phyloP scores from a whole-genome alignment of 1,140 invertebrate species.

The Drosophila erecta region DNA sequence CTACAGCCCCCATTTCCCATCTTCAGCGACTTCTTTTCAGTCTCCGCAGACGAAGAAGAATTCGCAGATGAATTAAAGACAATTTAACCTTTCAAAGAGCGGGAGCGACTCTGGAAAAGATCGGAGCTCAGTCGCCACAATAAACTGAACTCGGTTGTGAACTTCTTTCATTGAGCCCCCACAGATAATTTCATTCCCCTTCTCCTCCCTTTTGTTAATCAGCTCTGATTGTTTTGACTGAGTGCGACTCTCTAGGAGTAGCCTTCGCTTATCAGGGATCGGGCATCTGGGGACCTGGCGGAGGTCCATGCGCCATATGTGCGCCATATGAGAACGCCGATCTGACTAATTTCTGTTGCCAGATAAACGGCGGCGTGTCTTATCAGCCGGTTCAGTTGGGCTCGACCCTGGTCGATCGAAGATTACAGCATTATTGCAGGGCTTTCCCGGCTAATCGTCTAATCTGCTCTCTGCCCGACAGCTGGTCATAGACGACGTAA shows the following conservation, averaged over 20 bases:
- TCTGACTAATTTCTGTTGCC: too few relatives aligned
- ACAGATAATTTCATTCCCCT: conserved; percentile 50
- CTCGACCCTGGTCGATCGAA: conserved; percentile 16
- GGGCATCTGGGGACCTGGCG: conserved; percentile 7
- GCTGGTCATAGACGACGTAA: conserved; percentile 83
- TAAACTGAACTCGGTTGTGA: conserved; percentile 76
- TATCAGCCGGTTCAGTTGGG: conserved; percentile 32
- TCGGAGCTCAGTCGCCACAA: conserved; percentile 59
- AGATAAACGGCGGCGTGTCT: not conserved
- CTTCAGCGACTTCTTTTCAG: conserved; percentile 18
- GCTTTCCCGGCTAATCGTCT: conserved; percentile 21
- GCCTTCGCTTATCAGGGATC: conserved; percentile 64
- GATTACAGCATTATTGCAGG: conserved; percentile 25
- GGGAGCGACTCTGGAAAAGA: conserved; percentile 2
- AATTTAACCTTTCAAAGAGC: conserved; percentile 75
- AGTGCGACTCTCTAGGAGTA: conserved; percentile 41
- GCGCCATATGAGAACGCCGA: conserved; percentile 35
- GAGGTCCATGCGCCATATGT: conserved; percentile 17
- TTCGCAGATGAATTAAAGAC: conserved; percentile 80
- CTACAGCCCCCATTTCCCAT: conserved; percentile 1
- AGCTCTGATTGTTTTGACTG: conserved; percentile 71
- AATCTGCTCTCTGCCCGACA: conserved; percentile 26
- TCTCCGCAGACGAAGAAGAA: conserved; percentile 57
- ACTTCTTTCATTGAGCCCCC: conserved; percentile 74
- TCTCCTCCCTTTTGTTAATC: conserved; percentile 49